A percentile compares a stretch with the other conserved stretches of the same genome.
phyloP scores from a whole-genome alignment of 2,113 vertebrate species.

The Hemibagrus wyckioides region DNA sequence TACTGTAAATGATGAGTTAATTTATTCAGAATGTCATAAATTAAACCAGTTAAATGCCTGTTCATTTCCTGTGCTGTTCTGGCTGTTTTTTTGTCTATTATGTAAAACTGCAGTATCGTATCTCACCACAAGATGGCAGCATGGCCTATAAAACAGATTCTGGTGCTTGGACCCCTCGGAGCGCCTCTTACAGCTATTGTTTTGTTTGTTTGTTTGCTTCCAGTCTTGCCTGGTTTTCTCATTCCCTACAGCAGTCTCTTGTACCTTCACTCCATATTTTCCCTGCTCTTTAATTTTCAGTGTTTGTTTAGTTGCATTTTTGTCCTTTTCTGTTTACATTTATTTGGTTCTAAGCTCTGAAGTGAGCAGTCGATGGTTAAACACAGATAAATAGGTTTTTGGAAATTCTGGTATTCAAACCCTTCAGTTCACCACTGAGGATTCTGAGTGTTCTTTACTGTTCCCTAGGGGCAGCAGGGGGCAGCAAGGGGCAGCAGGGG shows the following conservation, averaged over 20 bases:
- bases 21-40: too few relatives aligned
- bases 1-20: too few relatives aligned
- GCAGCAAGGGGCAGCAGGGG: too few relatives aligned
- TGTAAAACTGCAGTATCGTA: not conserved
- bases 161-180: not conserved
- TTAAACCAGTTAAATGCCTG: not conserved
- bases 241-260: not conserved
- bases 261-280: not conserved
- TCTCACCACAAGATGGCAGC: constrained; percentile 5
- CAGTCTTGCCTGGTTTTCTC: not conserved
- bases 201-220: not conserved
- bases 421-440: not conserved
- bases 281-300: not conserved
- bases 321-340: not conserved
- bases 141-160: too few relatives aligned
- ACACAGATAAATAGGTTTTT: not conserved
- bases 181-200: not conserved
- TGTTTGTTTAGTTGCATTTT: not conserved
- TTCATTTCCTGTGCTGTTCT: not conserved
- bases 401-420: not conserved
- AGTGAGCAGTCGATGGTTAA: not conserved
- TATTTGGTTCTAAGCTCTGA: not conserved
- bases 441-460: not conserved
- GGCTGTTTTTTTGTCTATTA: not conserved
- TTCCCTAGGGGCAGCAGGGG: not conserved